These are phyloP conservation scores for Macaria notata DNA, from an alignment of 2,888 invertebrate species.

Conservation along the genomic window DNA sequence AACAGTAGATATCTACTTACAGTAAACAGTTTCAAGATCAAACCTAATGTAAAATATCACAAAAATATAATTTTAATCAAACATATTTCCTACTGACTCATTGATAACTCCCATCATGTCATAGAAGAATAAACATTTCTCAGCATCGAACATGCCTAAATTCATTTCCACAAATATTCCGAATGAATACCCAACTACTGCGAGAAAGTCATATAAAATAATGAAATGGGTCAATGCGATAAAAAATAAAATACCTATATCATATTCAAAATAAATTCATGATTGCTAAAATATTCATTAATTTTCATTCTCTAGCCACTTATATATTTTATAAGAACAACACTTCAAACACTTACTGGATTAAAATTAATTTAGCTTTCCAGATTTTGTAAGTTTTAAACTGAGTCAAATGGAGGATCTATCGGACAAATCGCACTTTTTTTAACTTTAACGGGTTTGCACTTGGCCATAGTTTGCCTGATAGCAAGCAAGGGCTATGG, in stretches of 20 bases:
- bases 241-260: slow-evolving; percentile 14
- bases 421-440: too few species aligned
- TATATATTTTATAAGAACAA: too few species aligned
- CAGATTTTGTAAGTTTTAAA: too few species aligned
- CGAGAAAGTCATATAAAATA: neutral
- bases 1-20: too few species aligned
- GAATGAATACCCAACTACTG: slow-evolving; percentile 5
- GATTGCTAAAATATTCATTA: neutral
- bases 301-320: too few species aligned
- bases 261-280: slow-evolving; percentile 23
- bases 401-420: too few species aligned
- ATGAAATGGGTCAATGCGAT: slow-evolving; percentile 10
- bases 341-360: too few species aligned
- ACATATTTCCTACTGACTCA: slow-evolving; percentile 3
- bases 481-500: too few species aligned
- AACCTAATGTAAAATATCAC: slow-evolving; percentile 18
- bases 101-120: slow-evolving; percentile 11
- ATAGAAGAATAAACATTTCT: slow-evolving; percentile 30
- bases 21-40: slow-evolving; percentile 1
- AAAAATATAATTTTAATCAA: slow-evolving; percentile 14
- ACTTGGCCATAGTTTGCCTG: too few species aligned
- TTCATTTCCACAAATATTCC: slow-evolving; percentile 8
- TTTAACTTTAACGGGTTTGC: too few species aligned
- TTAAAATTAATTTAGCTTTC: too few species aligned
- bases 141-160: slow-evolving; percentile 14